Evolutionary conservation across 2,113 vertebrate genomes (phyloP), one percentile per base, ranked within the genome.

Genomic region (Axis porcinus): DNA sequence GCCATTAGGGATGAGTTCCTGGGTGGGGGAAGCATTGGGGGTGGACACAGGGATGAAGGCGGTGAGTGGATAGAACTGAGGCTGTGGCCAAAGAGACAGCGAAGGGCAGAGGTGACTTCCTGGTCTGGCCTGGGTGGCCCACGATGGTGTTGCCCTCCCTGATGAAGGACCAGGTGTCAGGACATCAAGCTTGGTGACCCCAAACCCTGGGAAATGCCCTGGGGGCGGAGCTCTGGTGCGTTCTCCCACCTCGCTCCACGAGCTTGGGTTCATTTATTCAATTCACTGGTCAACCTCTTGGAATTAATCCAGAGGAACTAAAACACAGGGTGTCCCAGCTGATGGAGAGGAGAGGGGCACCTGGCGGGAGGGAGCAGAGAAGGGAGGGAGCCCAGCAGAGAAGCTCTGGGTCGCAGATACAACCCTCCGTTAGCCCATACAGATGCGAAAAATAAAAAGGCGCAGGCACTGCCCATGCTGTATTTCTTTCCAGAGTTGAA

Each of bases 381-480:
- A 28, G 19, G n/a, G 21, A 33, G n/a, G 62, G 6, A 11, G 19
- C 6, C 60, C 2, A 0, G 23, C 6, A 8, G 28, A 14, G 11
- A 8, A 33, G 8, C 5, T 89, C 74, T 1, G 1, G 6, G 6
- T 6, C 27, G 5, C 3, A 27, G 67, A 54, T n/a, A 40, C 19
- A 40, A 23, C 19, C 10, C n/a, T 40, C 67, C 40, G 10, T 74
- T 74, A 40, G 67, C n/a, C 67, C 12, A 74, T 6, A 74, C 67
- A 23, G n/a, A 74, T 1, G 7, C 3, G 6, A 82, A 54, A n/a
- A 7, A 33, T 11, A 13, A n/a, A n/a, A 82, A 54, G 52, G 55
- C 2, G 3, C 9, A 14, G 74, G 14, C 23, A 7, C 23, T 15
- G 17, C 1, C 3, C 0, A 17, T 13, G 0, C n/a, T 14, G n/a